Conservation (phyloP, 2,113 vertebrate species). For the Rattus norvegicus region DNA sequence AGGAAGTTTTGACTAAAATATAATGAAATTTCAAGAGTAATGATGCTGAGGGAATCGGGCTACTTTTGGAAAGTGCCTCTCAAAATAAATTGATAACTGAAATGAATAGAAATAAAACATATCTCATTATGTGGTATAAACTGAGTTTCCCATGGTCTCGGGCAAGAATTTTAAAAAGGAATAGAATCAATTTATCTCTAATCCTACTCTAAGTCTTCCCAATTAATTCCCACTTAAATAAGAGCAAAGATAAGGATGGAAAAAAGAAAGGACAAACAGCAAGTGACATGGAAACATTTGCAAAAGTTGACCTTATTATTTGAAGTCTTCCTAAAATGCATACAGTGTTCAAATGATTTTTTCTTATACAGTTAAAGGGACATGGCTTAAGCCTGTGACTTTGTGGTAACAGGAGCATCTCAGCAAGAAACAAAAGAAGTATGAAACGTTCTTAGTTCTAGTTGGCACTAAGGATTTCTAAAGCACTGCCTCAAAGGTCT, state of each 20-base stretch:
- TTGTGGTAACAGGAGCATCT: conserved; percentile 61
- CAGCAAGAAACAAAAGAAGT: conserved; percentile 70
- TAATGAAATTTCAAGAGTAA: not conserved
- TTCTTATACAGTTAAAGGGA: conserved; percentile 56
- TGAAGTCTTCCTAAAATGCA: conserved; percentile 64
- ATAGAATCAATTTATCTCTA: not conserved
- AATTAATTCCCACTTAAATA: conserved; percentile 42
- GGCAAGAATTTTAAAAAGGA: not conserved
- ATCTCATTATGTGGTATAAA: not conserved
- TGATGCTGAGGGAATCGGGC: not conserved
- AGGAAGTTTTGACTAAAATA: conserved; percentile 4
- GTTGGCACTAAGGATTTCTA: conserved; percentile 69
- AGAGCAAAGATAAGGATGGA: not conserved
- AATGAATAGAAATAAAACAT: conserved; percentile 40
- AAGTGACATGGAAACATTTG: not conserved
- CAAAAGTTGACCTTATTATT: conserved; percentile 53
- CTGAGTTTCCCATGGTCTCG: not conserved
- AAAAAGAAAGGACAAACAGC: conserved; percentile 14
- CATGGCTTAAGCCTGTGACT: conserved; percentile 45
- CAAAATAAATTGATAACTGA: not conserved
- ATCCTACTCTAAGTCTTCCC: conserved; percentile 37
- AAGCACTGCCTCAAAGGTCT: conserved; percentile 57
- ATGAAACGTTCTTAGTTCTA: conserved; percentile 47
- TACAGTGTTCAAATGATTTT: conserved; percentile 59
- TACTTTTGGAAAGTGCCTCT: not conserved